Evolutionary conservation across 2,797 vertebrate genomes (phyloP).

Genomic region (Potorous gilbertii): DNA sequence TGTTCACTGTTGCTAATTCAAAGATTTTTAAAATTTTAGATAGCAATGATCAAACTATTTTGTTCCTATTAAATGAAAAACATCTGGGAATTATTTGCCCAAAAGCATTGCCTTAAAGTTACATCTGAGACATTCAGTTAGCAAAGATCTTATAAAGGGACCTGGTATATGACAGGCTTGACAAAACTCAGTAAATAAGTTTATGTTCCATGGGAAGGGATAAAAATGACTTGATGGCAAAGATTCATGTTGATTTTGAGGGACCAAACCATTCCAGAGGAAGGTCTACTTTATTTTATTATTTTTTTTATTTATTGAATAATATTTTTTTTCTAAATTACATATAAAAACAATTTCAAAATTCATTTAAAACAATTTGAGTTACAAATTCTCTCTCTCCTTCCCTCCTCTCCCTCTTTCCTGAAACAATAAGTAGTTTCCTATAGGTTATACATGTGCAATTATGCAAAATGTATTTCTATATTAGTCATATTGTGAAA

Average conservation of each 20-base stretch:
- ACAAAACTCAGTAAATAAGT: background rate
- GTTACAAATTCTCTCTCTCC: background rate
- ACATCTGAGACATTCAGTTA: background rate
- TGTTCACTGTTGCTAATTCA: background rate
- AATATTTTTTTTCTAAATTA: background rate
- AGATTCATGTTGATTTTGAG: background rate
- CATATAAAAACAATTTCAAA: background rate
- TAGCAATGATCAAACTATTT: background rate
- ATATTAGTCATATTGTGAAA: background rate
- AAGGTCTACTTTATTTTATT: background rate
- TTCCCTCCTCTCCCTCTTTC: background rate
- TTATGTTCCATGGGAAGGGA: background rate
- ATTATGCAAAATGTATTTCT: background rate
- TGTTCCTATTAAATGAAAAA: background rate
- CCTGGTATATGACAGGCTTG: background rate
- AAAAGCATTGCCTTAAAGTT: background rate
- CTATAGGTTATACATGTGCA: background rate
- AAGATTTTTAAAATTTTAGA: background rate
- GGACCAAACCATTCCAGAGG: background rate
- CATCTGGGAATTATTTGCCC: background rate
- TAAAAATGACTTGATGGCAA: background rate
- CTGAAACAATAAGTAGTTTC: background rate
- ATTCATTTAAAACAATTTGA: background rate
- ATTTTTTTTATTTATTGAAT: background rate
- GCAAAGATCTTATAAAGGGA: background rate